Conservation (phyloP, 2,888 invertebrate species). For the Agrotis clavis region DNA sequence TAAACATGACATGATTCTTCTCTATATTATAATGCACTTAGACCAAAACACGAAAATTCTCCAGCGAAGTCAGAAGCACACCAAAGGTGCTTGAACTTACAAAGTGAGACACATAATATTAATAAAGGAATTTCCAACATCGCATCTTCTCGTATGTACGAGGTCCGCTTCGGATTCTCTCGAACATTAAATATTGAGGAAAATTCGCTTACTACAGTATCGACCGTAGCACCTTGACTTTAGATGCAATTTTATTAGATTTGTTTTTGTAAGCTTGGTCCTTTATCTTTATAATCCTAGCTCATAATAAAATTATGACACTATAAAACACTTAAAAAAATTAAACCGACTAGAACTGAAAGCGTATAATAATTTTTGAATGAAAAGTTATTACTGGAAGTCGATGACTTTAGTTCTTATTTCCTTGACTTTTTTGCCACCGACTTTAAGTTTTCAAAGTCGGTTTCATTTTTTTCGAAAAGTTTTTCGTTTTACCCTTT, state of each 20-base stretch:
- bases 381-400: too few species aligned
- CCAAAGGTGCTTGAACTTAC: slow-evolving; percentile 22
- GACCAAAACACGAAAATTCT: background rate
- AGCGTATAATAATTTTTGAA: too few species aligned
- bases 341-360: too few species aligned
- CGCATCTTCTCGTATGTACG: slow-evolving; percentile 27
- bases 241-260: background rate
- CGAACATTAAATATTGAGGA: slow-evolving; percentile 52
- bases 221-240: slow-evolving; percentile 9
- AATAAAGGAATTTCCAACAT: slow-evolving; percentile 42
- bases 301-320: too few species aligned
- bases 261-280: background rate
- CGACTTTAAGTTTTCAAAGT: too few species aligned
- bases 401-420: too few species aligned
- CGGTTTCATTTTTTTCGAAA: too few species aligned
- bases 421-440: too few species aligned
- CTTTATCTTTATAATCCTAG: too few species aligned
- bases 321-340: too few species aligned
- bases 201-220: slow-evolving; percentile 38
- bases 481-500: too few species aligned
- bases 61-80: background rate
- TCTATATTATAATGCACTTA: background rate
- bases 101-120: slow-evolving; percentile 31
- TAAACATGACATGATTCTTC: background rate
- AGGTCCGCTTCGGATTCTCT: slow-evolving; percentile 18